A percentile compares a stretch with the other conserved stretches of the same genome.
phyloP scores from a whole-genome alignment of 2,797 vertebrate species.

The Lepus townsendii region DNA sequence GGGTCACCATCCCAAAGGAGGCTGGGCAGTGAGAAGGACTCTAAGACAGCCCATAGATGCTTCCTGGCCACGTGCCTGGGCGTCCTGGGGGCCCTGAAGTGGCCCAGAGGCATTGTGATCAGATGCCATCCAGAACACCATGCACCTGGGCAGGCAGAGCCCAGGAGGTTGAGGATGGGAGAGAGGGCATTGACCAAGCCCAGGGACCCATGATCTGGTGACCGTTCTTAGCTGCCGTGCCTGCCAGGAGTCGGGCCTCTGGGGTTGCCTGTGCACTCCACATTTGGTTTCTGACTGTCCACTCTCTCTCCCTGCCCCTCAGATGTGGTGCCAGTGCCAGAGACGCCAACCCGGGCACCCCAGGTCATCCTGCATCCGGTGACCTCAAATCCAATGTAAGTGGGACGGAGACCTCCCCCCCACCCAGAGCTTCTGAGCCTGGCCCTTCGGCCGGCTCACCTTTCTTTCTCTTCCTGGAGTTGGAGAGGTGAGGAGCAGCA shows the following conservation, averaged over 20 bases:
- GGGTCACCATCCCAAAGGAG: neutral
- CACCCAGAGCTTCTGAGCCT: neutral
- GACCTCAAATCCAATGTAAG: conserved; percentile 96
- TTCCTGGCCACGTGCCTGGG: neutral
- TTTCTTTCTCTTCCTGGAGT: neutral
- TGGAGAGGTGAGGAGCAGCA: fast-evolving
- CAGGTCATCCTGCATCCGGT: conserved; percentile 98
- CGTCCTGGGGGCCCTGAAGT: fast-evolving
- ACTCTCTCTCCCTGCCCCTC: conserved; percentile 73
- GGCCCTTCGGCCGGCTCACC: neutral
- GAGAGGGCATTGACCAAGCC: neutral
- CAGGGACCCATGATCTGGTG: fast-evolving
- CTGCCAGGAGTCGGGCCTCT: neutral
- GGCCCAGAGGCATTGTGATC: neutral
- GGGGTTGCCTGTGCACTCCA: conserved; percentile 53
- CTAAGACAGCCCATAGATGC: neutral
- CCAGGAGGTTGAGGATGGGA: neutral
- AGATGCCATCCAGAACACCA: neutral
- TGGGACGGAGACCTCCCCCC: neutral
- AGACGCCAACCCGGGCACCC: conserved; percentile 95
- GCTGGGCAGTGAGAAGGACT: neutral
- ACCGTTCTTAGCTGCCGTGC: fast-evolving
- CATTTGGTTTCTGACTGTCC: conserved; percentile 32
- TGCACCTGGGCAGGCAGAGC: neutral
- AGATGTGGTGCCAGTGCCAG: conserved; percentile 96